Evolutionary conservation across 2,888 invertebrate genomes (phyloP), one percentile per base, ranked within the genome.

Genomic region (Myopa tessellatipennis): DNA sequence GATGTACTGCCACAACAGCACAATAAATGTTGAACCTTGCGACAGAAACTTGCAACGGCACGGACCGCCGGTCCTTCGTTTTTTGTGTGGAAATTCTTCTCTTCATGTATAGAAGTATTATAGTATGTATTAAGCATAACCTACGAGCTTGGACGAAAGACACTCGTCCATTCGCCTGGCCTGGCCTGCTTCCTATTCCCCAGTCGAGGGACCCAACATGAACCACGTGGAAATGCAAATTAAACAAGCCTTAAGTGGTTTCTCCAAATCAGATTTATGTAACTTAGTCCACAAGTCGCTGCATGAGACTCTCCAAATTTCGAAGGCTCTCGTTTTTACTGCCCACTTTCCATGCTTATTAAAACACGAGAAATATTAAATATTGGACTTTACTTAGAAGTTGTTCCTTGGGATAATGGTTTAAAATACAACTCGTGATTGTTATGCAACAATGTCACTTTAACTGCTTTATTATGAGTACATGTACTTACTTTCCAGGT

Each of bases 21-120:
- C 80, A 79, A 79, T 82, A 83, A 87, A 87, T 87, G 87, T 87
- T 87, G 86, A 87, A 87, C 87, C 69, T 85, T 83, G 85, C 87
- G 87, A 86, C 86, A 87, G 86, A 84, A 82, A 84, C 85, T 86
- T 85, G 85, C 86, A 82, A 80, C 78, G 63, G 80, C 80, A 82
- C 68, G 4, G 12, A 58, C 18, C 61, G 18, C 61, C 10, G 61
- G n/a, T 61, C 34, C 36, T 16, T 14, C 55, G 55, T 55, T 12
- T n/a, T 55, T 14, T 3, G 14, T 14, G 16, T 16, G 55, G 4
- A 45, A 8, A 10, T 45, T 45, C 45, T n/a, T 55, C 55, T 55
- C 8, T n/a, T 55, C 16, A 14, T 16, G 55, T 55, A n/a, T 12
- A 3, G 8, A 14, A 50, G 14, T 3, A 50, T 14, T 50, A 50